Base-by-base conservation (phyloP, 2,797 vertebrate species). In the Cephalopachus bancanus region DNA sequence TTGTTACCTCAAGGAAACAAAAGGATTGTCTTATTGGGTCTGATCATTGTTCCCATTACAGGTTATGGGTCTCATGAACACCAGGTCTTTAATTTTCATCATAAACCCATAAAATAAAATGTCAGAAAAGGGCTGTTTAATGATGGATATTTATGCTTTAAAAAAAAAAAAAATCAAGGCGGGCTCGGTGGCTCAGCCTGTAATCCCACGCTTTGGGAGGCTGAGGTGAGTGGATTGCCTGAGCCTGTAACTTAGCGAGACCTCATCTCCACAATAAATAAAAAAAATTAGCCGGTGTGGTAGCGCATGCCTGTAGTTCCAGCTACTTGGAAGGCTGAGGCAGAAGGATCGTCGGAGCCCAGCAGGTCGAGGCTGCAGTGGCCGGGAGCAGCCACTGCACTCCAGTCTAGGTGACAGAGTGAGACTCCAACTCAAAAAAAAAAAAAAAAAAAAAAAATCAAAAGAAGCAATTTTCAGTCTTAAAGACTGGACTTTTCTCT, bases 101-200 rank as follows among this genome's bases (percentile, higher is more conserved):
- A 24, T 24, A 44, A 62, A 59, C 11, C 33, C 33, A 19, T 64
- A 65, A 72, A 55, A 84, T 55, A 67, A 65, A 85, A 90, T 67
- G 62, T 53, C 83, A 95, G 74, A 71, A 93, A 93, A 96, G 67
- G 26, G 69, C 15, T 53, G 37, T 83, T 89, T 74, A 78, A 84
- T n/a, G 44, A 15, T 64, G 64, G 49, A 26, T 83, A 75, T 62
- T 93, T 80, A 80, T 30, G 16, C 26, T 89, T 83, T 95, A 24
- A 83, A 91, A 57, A 2, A 91, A 72, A 37, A 37, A 37, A 37
- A 37, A 37, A 37, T 37, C 37, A 37, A 37, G 37, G 2, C 3
- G 37, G 37, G 37, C 37, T 37, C 37, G 37, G 37, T 37, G 37
- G 37, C 37, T 37, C 37, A 37, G 37, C 3, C 37, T 37, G 37